Percentiles rank a stretch among this genome's conserved stretches.
Evolutionary conservation across 2,113 vertebrate species (phyloP).

Genomic region (Prietella phreatophila): DNA sequence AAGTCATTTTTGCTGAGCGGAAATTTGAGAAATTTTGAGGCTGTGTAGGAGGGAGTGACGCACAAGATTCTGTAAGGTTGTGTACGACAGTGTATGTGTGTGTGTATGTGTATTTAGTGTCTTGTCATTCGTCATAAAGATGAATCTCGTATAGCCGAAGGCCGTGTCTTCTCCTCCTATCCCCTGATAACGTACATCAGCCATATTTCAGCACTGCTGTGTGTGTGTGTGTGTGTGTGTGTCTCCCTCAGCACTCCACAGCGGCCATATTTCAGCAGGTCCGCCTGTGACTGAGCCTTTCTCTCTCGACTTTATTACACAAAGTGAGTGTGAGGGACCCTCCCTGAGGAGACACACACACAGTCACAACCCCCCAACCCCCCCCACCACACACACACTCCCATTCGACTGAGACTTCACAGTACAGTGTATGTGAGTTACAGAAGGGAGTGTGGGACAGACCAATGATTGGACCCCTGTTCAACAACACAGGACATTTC

Average conservation of each 20-base stretch:
- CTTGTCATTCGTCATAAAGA: conserved; percentile 55
- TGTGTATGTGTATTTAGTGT: conserved; percentile 60
- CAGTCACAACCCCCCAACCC: neutral
- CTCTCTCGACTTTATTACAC: conserved; percentile 44
- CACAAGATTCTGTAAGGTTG: conserved; percentile 49
- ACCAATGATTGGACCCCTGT: neutral
- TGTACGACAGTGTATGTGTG: conserved; percentile 15
- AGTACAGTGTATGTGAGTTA: neutral
- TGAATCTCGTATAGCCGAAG: conserved; percentile 47
- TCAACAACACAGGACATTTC: neutral
- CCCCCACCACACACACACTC: conserved; percentile 26
- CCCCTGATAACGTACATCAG: conserved; percentile 34
- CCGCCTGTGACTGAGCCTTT: conserved; percentile 36
- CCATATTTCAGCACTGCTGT: conserved; percentile 36
- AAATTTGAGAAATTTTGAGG: neutral
- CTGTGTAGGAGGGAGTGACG: neutral
- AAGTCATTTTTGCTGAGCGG: neutral
- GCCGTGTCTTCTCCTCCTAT: conserved; percentile 33
- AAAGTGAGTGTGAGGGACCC: conserved; percentile 31
- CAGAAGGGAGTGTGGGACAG: neutral
- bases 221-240: conserved; percentile 20
- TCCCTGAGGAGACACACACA: conserved; percentile 31
- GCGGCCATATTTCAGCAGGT: conserved; percentile 37
- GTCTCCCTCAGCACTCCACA: conserved; percentile 21
- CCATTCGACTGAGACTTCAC: neutral